phyloP scores from a whole-genome alignment of 2,113 vertebrate species.

The Psilopsiagon aymara region DNA sequence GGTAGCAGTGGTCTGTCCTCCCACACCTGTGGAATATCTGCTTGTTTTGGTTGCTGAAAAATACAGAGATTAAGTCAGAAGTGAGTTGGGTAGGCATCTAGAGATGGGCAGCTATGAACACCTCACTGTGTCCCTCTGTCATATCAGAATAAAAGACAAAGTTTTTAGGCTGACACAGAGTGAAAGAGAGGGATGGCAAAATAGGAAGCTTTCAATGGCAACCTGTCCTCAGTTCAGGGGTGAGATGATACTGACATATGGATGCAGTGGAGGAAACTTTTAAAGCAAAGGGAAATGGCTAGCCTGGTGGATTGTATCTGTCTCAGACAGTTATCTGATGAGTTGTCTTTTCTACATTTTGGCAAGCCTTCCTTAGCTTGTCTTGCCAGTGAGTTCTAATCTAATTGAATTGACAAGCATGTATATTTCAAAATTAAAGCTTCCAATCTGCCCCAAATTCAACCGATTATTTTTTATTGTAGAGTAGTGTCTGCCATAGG shows the following conservation, averaged over 20 bases:
- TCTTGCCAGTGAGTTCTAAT: conserved; percentile 55
- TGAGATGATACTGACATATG: neutral
- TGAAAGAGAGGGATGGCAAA: neutral
- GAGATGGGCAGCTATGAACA: neutral
- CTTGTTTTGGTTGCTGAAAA: neutral
- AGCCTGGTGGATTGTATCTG: conserved; percentile 21
- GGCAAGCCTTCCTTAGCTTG: conserved; percentile 15
- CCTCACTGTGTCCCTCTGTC: neutral
- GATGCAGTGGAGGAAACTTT: neutral
- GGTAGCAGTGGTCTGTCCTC: neutral
- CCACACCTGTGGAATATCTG: neutral
- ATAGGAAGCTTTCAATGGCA: neutral
- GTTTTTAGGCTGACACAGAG: neutral
- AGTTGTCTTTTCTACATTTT: conserved; percentile 32
- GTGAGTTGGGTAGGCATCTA: neutral
- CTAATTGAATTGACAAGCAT: conserved; percentile 62
- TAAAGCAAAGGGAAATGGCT: neutral
- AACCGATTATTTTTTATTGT: conserved; percentile 18
- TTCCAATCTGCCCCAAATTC: conserved; percentile 48
- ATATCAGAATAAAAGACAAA: neutral
- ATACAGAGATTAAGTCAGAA: neutral
- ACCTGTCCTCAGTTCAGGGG: neutral
- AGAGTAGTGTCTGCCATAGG: conserved; percentile 13
- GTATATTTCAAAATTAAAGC: conserved; percentile 53
- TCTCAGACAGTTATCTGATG: conserved; percentile 38